Base-by-base conservation (phyloP, 2,797 vertebrate genomes). In the Anableps anableps region DNA sequence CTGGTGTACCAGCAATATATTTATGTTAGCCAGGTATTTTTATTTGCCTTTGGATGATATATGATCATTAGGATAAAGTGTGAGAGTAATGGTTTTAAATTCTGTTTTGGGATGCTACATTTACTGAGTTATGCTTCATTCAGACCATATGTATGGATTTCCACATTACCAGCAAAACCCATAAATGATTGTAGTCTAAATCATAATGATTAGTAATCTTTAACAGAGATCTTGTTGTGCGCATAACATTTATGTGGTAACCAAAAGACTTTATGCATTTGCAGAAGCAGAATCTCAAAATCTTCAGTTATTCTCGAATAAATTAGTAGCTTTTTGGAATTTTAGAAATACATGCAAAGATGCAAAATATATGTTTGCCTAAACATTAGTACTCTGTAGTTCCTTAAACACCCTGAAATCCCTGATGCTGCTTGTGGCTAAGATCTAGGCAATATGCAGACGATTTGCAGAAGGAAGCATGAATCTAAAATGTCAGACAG, bases 1-100 rank as follows among this genome's bases (percentile, higher is more conserved):
- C 90, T 97, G 84, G 96, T 95, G 84, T 96, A 93, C 88, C 96
- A 97, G 92, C 96, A 97, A 85, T 97, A 97, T 13, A 29, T 94
- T 70, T 97, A 96, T 84, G 90, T 97, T 45, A 96, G 95, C 80
- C 95, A 96, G 93, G 93, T 94, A 90, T 38, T 26, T 29, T 31
- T 47, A 4, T 26, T n/a, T 80, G 5, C 26, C 0, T 38, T 62
- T 71, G 3, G 0, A 14, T 41, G 34, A 64, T 36, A 36, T 64
- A 36, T 21, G 17, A 70, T 38, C n/a, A 13, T 3, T 14, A 43
- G 66, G 1, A n/a, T 70, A 70, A n/a, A 70, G 13, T 26, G 13
- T 43, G 26, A 14, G 43, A 70, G 36, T n/a, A 68, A 66, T 38
- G 21, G 34, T 5, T 34, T 50, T 5, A 50, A 50, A 17, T 50